Conservation (phyloP, 1,140 invertebrate species). For the Lepidotrigona ventralis region DNA sequence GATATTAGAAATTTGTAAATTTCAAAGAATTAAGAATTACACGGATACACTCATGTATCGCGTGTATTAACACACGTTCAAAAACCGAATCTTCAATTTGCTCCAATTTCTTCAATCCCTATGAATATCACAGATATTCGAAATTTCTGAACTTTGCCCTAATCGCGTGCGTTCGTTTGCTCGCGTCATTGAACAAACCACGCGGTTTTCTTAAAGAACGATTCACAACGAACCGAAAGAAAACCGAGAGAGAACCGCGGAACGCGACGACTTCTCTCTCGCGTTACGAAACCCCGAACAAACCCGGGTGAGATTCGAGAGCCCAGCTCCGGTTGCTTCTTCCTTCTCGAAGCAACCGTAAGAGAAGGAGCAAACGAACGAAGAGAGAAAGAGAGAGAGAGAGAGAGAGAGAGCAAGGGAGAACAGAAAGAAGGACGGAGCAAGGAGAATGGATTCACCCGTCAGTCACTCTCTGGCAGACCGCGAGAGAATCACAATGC, state of each 20-base stretch:
- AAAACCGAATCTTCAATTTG: too few species aligned
- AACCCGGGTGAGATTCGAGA: conserved; percentile 41
- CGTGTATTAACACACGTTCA: too few species aligned
- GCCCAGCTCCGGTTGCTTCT: conserved; percentile 46
- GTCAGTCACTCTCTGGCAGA: conserved; percentile 78
- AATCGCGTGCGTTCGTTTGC: too few species aligned
- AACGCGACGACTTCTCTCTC: neutral
- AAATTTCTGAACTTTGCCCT: too few species aligned
- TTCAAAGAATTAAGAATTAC: too few species aligned
- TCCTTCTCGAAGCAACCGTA: conserved; percentile 7
- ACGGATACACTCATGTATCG: too few species aligned
- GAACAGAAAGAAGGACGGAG: conserved; percentile 53
- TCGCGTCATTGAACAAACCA: too few species aligned
- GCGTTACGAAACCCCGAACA: neutral
- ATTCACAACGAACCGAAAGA: neutral
- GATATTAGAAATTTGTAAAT: too few species aligned
- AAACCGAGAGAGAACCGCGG: neutral
- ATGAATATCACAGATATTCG: too few species aligned
- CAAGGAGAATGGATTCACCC: conserved; percentile 76
- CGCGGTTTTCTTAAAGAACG: too few species aligned
- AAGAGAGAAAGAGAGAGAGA: conserved; percentile 22
- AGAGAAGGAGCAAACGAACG: conserved; percentile 33
- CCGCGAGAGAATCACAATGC: conserved; percentile 79
- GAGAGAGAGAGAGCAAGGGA: conserved; percentile 28
- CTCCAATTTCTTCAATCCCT: too few species aligned